These are phyloP conservation scores for Zelleria hepariella DNA, from an alignment of 2,888 invertebrate genomes.

Conservation along the genomic window DNA sequence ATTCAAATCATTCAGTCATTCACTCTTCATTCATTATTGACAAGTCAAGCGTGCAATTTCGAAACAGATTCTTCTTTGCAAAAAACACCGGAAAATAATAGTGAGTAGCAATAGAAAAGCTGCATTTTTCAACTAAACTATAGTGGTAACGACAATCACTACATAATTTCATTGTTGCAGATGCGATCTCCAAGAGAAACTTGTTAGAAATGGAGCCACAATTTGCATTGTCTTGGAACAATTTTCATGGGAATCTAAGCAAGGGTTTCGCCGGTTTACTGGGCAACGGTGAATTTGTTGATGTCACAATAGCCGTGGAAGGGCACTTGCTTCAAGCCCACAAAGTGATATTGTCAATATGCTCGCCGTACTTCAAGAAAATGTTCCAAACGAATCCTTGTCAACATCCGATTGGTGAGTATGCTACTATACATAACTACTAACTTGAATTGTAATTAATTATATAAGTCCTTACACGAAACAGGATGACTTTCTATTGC, in stretches of 20 bases:
- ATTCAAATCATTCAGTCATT: not conserved
- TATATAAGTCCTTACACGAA: constrained; percentile 2
- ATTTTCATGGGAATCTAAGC: constrained; percentile 79
- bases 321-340: constrained; percentile 78
- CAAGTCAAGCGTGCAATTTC: not conserved
- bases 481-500: constrained; percentile 2
- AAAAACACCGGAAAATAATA: constrained; percentile 5
- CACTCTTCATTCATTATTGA: not conserved
- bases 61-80: not conserved
- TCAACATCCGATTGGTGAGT: constrained; percentile 75
- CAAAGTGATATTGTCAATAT: constrained; percentile 79
- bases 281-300: constrained; percentile 72
- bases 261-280: constrained; percentile 75
- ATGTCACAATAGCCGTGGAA: constrained; percentile 75
- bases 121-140: not conserved
- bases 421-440: constrained; percentile 11
- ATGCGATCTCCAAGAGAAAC: constrained; percentile 21
- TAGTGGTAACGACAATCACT: not conserved
- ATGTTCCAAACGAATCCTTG: constrained; percentile 77
- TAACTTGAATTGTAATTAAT: constrained; percentile 7
- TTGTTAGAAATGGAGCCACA: constrained; percentile 73
- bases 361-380: constrained; percentile 80
- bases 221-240: constrained; percentile 81
- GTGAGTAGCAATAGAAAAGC: not conserved
- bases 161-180: constrained; percentile 21